Evolutionary conservation across 2,888 invertebrate genomes (phyloP).

Genomic region (Chloroclysta siterata): DNA sequence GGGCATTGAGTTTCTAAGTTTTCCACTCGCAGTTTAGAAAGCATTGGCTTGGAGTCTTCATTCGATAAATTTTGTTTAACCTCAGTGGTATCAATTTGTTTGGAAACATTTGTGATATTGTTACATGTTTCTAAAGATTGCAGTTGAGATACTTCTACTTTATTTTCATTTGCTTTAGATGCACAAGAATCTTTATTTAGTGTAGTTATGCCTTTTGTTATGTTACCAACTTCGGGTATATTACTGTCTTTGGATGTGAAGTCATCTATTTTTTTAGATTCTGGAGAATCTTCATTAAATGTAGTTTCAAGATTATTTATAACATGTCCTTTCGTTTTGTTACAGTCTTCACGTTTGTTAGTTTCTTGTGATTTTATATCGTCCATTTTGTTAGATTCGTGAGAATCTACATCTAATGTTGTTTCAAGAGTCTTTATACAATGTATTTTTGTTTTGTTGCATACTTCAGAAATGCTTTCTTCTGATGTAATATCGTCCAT

Average conservation of each 20-base stretch:
- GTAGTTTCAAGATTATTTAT: neutral
- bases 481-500: no score
- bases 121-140: neutral
- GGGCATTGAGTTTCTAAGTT: neutral
- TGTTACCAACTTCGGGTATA: neutral
- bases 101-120: neutral
- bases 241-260: neutral
- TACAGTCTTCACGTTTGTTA: no score
- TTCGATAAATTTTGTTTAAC: neutral
- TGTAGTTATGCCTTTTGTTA: neutral
- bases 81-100: slow-evolving; percentile 3
- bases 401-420: no score
- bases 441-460: no score
- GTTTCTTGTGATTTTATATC: no score
- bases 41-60: neutral
- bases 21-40: neutral
- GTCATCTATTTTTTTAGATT: neutral
- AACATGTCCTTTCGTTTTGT: no score
- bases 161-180: neutral
- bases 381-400: no score
- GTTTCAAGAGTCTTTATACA: no score
- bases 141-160: neutral
- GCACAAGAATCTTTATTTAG: neutral
- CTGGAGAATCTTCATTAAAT: neutral
- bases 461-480: no score